Base-by-base conservation (phyloP, 2,113 vertebrate genomes). In the Elephantulus edwardii region DNA sequence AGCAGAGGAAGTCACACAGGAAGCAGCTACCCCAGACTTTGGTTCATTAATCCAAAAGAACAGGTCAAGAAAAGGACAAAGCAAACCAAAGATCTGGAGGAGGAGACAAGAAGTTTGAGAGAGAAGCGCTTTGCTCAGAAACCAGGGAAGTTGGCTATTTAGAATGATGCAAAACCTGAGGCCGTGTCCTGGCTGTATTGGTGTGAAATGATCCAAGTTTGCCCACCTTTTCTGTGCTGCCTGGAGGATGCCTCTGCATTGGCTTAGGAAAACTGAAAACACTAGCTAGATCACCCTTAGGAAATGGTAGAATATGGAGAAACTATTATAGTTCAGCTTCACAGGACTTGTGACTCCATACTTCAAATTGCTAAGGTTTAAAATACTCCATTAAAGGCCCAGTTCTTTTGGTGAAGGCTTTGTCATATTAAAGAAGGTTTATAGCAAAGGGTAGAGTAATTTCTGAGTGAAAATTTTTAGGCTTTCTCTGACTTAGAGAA, bases 1-100 rank as follows among this genome's bases (percentile, higher is more conserved):
- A 40, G 60, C 60, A 42, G 52, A 83, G 14, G 8, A 50, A 86
- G 42, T 77, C 83, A 70, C 74, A 75, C 56, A 79, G 91, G 92
- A 96, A 96, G 46, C 58, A 46, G 48, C 7, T 60, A n/a, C 38
- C 64, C 48, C 28, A 33, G 85, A 12, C 44, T 70, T 68, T 75
- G 62, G 50, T 70, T 80, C 89, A 74, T 83, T 85, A 60, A 64
- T 74, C 50, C 50, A 58, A 42, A 33, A 60, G 68, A 80, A 35
- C 17, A 91, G 91, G 92, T 91, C 87, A 91, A 62, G 58, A 46
- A 79, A 71, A 83, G 81, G 75, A 82, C 79, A 91, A 33, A 12
- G 3, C 26, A 74, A 68, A 14, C 1, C 0, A 16, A 35, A 80
- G 54, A 64, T 22, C n/a, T 71, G 75, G 52, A 78, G 54, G 76